Base-by-base conservation (phyloP, 1,140 invertebrate genomes). In the Triops longicaudatus region DNA sequence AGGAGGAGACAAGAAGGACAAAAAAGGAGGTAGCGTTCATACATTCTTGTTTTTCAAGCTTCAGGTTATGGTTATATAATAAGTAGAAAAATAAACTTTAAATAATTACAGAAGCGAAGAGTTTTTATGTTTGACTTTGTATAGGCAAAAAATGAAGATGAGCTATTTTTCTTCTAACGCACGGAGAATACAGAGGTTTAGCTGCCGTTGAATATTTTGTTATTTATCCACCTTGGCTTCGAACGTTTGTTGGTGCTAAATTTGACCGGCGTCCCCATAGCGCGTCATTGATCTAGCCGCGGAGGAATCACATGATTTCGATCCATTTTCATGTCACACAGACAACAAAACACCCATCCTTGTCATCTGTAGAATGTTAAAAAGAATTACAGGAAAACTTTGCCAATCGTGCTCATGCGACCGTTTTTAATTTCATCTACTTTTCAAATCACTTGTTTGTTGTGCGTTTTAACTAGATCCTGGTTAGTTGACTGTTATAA, bases 11-110 rank as follows among this genome's bases (percentile, higher is more conserved):
- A 77, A 77, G 72, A 73, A 73, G 42, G 76, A 77, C 76, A 77
- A 77, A 72, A 77, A 77, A 44, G 76, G 72, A 71, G 76, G 76
- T 73, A 77, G 73, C 42, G 27, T 73, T 41, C 1, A 75, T 44
- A 28, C 12, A 26, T 75, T 43, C 26, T 44, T 10, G 50, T 17
- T 14, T 37, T 37, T 37, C 7, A 37, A 37, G 7, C 31, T 7
- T 37, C 7, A 37, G 2, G 2, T 37, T 37, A 37, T 37, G 7
- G 7, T 37, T 37, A 7, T 7, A 37, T 37, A 37, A 37, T 37
- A 37, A 37, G 7, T 37, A 37, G 31, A 37, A 4, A 7, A 37
- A 37, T 37, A 37, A 37, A 37, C 31, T 37, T 4, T 37, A 7
- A 37, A 2, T 7, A 37, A 37, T 37, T 37, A 4, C 31, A 37